Percentiles rank a stretch among this genome's conserved stretches.
phyloP scores from a whole-genome alignment of 2,113 vertebrate genomes.

The Lynx canadensis region DNA sequence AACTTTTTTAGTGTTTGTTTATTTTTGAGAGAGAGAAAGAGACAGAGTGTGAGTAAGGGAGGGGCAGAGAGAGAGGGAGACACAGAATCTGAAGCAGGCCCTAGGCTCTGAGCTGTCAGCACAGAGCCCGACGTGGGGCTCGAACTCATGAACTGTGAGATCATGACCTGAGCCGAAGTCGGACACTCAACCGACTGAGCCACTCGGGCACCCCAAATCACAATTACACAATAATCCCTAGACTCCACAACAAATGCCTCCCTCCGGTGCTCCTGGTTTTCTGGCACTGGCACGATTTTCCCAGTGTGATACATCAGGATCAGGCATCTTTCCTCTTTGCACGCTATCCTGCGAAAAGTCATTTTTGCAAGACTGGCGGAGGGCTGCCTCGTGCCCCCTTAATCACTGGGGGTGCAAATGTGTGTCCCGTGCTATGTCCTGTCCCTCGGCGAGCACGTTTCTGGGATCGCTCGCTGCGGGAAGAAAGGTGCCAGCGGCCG shows the following conservation, averaged over 20 bases:
- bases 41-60: too few species aligned
- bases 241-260: not conserved
- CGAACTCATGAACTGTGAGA: too few species aligned
- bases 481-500: rapidly evolving
- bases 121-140: too few species aligned
- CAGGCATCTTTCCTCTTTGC: not conserved
- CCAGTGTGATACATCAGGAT: not conserved
- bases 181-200: too few species aligned
- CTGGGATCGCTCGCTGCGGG: not conserved
- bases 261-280: not conserved
- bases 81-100: too few species aligned
- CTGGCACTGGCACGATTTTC: not conserved
- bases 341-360: not conserved
- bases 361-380: rapidly evolving
- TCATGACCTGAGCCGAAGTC: too few species aligned
- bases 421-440: not conserved
- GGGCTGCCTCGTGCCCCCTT: rapidly evolving
- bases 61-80: too few species aligned
- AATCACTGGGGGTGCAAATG: rapidly evolving
- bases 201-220: not conserved
- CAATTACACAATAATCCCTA: not conserved
- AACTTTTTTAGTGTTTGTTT: too few species aligned
- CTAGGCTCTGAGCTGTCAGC: too few species aligned
- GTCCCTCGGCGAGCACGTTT: not conserved
- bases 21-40: too few species aligned